phyloP scores from a whole-genome alignment of 2,888 invertebrate genomes.

The Eupithecia insigniata region DNA sequence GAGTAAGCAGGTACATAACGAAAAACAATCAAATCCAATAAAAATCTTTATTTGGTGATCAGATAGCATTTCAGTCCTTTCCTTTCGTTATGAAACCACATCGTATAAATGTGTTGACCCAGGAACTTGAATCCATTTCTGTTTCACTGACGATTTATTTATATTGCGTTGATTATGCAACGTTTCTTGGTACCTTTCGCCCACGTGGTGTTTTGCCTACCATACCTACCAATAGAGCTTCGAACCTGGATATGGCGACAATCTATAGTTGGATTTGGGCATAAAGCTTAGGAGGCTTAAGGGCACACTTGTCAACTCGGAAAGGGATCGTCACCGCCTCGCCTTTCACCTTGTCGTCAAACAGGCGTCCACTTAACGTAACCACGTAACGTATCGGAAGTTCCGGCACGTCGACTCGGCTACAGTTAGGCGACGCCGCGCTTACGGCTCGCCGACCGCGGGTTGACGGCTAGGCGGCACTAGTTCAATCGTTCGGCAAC shows the following conservation, averaged over 20 bases:
- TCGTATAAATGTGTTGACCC: slow-evolving; percentile 2
- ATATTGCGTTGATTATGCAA: slow-evolving; percentile 51
- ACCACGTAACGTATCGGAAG: too few relatives aligned
- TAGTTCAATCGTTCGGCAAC: too few relatives aligned
- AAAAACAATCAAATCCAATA: neutral
- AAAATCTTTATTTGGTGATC: neutral
- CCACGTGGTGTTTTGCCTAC: slow-evolving; percentile 58
- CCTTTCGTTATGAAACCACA: slow-evolving; percentile 7
- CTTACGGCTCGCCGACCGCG: too few relatives aligned
- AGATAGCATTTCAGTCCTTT: neutral
- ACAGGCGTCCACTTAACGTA: too few relatives aligned
- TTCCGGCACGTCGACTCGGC: too few relatives aligned
- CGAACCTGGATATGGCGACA: neutral
- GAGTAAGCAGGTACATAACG: neutral
- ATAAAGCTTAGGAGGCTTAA: neutral
- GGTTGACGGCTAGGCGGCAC: too few relatives aligned
- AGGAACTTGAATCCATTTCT: slow-evolving; percentile 22
- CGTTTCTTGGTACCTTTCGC: slow-evolving; percentile 58
- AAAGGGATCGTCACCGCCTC: too few relatives aligned
- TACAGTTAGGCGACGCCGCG: too few relatives aligned
- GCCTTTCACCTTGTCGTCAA: too few relatives aligned
- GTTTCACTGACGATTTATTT: slow-evolving; percentile 49
- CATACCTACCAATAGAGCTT: slow-evolving; percentile 11
- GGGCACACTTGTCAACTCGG: neutral
- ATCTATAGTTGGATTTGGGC: neutral